A percentile compares a stretch with the other conserved stretches of the same genome.
Evolutionary conservation across 2,113 vertebrate species (phyloP).

Genomic region (Thinocorus orbignyianus): DNA sequence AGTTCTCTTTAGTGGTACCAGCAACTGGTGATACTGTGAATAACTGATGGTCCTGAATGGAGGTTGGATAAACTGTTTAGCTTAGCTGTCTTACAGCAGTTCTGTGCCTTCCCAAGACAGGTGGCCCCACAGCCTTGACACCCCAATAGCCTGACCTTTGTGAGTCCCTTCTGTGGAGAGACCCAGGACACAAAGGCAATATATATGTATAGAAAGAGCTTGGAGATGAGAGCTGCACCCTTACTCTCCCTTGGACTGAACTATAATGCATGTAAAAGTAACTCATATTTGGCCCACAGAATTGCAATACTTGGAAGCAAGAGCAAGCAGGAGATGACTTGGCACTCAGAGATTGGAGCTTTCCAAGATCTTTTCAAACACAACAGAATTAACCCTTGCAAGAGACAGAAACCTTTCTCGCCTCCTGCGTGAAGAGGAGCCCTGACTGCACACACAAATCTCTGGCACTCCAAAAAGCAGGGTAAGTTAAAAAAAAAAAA

Average conservation of each 20-base stretch:
- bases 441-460: not conserved
- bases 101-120: not conserved
- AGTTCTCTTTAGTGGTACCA: not conserved
- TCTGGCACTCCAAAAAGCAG: not conserved
- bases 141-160: not conserved
- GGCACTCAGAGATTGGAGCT: not conserved
- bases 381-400: not conserved
- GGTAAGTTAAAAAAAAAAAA: not conserved
- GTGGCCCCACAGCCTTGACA: not conserved
- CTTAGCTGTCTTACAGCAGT: not conserved
- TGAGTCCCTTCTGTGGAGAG: not conserved
- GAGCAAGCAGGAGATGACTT: not conserved
- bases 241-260: not conserved
- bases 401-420: not conserved
- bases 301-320: not conserved
- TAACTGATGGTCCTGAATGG: not conserved
- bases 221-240: not conserved
- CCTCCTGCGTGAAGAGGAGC: rapidly evolving
- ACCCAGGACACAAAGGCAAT: not conserved
- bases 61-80: not conserved
- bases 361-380: not conserved
- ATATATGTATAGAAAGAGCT: not conserved
- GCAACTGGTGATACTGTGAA: not conserved
- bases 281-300: not conserved
- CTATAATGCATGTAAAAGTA: not conserved